Evolutionary conservation across 1,140 invertebrate genomes (phyloP), one percentile per base, ranked within the genome.

Genomic region (Trachymyrmex cornetzi): DNA sequence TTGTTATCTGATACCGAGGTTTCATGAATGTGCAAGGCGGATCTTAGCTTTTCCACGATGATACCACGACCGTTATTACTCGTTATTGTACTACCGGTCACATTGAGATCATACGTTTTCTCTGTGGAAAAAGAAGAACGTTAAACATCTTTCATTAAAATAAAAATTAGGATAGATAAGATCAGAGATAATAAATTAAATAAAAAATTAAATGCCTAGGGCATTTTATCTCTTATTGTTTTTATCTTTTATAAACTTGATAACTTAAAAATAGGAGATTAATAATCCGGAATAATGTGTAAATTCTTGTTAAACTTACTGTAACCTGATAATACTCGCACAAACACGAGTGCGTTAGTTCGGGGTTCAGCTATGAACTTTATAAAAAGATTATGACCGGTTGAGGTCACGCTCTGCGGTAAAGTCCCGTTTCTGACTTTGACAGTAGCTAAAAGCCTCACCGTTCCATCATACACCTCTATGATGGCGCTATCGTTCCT

Each of bases 21-120:
- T 22, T 97, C 96, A 89, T 98, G 97, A 71, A 98, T 96, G 94
- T 98, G 97, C 11, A 99, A 92, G 88, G 97, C 97, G 2, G 97
- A 98, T 92, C 98, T 96, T 66, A 99, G 95, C 93, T 98, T 98
- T 94, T 99, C 98, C 9, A 98, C 96, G 5, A 96, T 97, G 66
- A 99, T 97, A 38, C 99, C 99, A 94, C 99, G 97, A 1, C 99
- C 99, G 91, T 98, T 98, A 94, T 99, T 99, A 89, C 98, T 97
- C 0, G 97, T 96, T 57, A 99, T 97, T 30, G 97, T 96, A 22
- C 98, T 98, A 88, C 98, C 97, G 0, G 97, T 98, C 9, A 99
- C 96, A 87, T 98, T 98, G 2, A 99, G 95, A 93, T 99, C 98
- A 92, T 97, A 98, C 67, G 97, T 97, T 96, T 98, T 98, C 84